A percentile compares a stretch with the other conserved stretches of the same genome.
phyloP scores from a whole-genome alignment of 2,888 invertebrate genomes.

The Cantharis flavilabris region DNA sequence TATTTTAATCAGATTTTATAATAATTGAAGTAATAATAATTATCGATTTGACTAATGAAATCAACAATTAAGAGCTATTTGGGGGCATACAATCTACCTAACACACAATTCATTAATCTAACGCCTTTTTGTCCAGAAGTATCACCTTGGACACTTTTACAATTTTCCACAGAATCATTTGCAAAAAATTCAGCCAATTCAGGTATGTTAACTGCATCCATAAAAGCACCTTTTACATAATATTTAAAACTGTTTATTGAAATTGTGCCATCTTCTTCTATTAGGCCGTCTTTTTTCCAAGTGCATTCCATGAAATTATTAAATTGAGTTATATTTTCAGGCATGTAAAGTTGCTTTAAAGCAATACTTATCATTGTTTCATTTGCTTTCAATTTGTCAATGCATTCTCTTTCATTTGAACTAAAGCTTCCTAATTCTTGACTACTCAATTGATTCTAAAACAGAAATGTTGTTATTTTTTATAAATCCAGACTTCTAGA shows the following conservation, averaged over 20 bases:
- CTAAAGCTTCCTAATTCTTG: constrained; percentile 17
- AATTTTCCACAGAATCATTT: constrained; percentile 7
- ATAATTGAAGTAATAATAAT: no score
- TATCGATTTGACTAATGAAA: no score
- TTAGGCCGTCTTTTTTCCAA: constrained; percentile 17
- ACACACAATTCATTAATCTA: constrained; percentile 14
- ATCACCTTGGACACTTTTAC: constrained; percentile 1
- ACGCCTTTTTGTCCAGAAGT: constrained; percentile 14
- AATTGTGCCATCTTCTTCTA: constrained; percentile 7
- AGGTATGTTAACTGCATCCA: constrained; percentile 6
- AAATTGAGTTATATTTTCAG: constrained; percentile 8
- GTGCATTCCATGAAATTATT: constrained; percentile 21
- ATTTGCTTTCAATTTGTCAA: background rate
- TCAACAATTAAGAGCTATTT: background rate
- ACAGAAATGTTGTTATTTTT: background rate
- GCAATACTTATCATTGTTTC: background rate
- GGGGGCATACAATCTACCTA: constrained; percentile 2
- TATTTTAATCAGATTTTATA: no score
- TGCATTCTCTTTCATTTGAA: constrained; percentile 6
- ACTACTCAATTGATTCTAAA: background rate
- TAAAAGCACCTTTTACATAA: constrained; percentile 7
- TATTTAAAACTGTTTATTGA: background rate
- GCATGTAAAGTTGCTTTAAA: constrained; percentile 17
- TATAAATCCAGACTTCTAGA: no score
- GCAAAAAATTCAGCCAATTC: constrained; percentile 13